Conservation (phyloP, 2,797 vertebrate genomes). For the Cheirogaleus major region DNA sequence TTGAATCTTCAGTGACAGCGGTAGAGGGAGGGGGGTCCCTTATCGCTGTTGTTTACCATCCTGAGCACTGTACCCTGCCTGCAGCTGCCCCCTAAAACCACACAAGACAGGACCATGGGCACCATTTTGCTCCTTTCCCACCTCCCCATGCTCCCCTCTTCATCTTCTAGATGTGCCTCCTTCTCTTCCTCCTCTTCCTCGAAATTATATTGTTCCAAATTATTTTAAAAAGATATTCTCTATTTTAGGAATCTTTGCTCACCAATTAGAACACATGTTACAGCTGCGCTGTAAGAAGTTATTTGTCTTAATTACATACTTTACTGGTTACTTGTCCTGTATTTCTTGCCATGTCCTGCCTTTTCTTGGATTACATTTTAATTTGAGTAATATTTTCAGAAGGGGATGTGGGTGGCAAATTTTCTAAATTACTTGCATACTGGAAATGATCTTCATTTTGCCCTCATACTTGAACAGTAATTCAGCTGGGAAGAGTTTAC, state of each 20-base stretch:
- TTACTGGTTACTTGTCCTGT: background rate
- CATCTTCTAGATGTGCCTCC: background rate
- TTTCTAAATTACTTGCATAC: background rate
- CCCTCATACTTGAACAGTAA: background rate
- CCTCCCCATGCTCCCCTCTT: background rate
- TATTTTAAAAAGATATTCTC: background rate
- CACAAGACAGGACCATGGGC: background rate
- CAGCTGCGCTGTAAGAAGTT: background rate
- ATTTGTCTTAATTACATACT: background rate
- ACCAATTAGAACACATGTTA: background rate
- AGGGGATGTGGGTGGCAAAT: background rate
- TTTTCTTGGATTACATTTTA: slow-evolving; percentile 22
- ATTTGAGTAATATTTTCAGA: slow-evolving; percentile 44
- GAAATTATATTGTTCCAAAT: background rate
- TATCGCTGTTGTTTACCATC: background rate
- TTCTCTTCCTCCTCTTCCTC: background rate
- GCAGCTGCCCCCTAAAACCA: background rate
- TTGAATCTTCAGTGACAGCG: background rate
- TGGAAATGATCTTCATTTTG: slow-evolving; percentile 49
- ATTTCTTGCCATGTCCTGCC: background rate
- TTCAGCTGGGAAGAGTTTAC: background rate
- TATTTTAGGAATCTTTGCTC: background rate
- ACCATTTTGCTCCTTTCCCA: background rate
- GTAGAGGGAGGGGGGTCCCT: background rate
- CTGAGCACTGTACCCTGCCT: background rate